phyloP scores from a whole-genome alignment of 2,888 invertebrate species.

The Eupsilia transversa region DNA sequence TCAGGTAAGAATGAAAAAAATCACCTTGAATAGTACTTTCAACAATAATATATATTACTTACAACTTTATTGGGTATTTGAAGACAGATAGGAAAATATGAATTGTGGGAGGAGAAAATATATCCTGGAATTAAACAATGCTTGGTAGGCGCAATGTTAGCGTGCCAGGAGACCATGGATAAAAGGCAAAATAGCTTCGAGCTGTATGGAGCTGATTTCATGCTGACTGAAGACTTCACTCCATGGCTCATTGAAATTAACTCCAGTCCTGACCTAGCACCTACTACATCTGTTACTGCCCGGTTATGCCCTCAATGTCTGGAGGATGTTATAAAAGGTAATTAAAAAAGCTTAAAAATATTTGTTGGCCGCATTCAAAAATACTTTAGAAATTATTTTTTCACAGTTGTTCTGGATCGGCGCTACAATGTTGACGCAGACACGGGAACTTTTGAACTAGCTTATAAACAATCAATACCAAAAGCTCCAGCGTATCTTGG shows the following conservation, averaged over 20 bases:
- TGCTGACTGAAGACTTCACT: conserved; percentile 96
- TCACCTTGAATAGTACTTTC: conserved; percentile 46
- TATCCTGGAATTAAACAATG: conserved; percentile 97
- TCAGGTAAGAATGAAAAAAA: conserved; percentile 87
- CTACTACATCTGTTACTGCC: conserved; percentile 97
- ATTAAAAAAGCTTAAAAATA: conserved; percentile 2
- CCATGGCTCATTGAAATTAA: conserved; percentile 99
- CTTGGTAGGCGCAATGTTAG: conserved; percentile 94
- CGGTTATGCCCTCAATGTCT: conserved; percentile 96
- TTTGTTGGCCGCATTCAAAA: conserved; percentile 5
- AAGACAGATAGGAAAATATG: conserved; percentile 93
- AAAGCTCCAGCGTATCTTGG: conserved; percentile 95
- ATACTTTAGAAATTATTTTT: conserved; percentile 19
- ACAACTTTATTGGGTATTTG: conserved; percentile 70
- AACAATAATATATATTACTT: conserved; percentile 30
- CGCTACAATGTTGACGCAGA: conserved; percentile 93
- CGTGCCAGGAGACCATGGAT: conserved; percentile 96
- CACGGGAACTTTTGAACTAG: conserved; percentile 95
- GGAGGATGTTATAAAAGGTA: conserved; percentile 97
- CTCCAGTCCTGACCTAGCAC: conserved; percentile 97
- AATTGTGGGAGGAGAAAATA: conserved; percentile 95
- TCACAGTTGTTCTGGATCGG: conserved; percentile 94
- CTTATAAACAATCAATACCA: conserved; percentile 94
- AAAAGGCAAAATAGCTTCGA: conserved; percentile 96
- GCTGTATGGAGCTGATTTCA: conserved; percentile 98